phyloP scores from a whole-genome alignment of 2,113 vertebrate genomes.

The Muntiacus reevesi region DNA sequence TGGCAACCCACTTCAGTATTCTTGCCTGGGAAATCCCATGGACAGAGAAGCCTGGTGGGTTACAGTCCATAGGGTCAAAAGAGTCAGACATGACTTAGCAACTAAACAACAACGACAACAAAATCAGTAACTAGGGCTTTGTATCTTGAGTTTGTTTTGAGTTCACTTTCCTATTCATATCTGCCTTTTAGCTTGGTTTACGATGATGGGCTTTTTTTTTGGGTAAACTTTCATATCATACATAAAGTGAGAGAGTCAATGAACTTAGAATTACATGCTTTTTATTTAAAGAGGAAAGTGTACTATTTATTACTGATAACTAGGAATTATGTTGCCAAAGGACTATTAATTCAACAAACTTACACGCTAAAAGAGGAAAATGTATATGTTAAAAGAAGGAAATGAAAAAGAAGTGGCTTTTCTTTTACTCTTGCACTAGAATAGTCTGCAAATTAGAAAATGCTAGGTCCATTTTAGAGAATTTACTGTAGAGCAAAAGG shows the following conservation, averaged over 20 bases:
- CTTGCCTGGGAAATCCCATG: neutral
- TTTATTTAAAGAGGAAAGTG: neutral
- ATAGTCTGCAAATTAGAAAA: constrained; percentile 1
- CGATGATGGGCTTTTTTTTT: neutral
- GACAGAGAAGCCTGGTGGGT: neutral
- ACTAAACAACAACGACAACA: neutral
- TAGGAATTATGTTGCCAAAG: neutral
- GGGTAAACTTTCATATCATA: neutral
- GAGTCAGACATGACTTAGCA: neutral
- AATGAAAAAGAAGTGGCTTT: neutral
- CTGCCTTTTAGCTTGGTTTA: neutral
- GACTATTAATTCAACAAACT: neutral
- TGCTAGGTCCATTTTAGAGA: neutral
- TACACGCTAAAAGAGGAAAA: neutral
- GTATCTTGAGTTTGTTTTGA: neutral
- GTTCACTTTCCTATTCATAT: neutral
- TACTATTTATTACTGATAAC: neutral
- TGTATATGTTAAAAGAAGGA: neutral
- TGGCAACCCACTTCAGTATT: neutral
- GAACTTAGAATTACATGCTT: neutral
- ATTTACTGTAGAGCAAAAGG: neutral
- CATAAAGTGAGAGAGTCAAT: neutral
- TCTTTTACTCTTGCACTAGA: constrained; percentile 7
- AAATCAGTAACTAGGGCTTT: neutral
- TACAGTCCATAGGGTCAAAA: neutral